Conservation (phyloP, 2,113 vertebrate genomes). For the Ursus arctos region DNA sequence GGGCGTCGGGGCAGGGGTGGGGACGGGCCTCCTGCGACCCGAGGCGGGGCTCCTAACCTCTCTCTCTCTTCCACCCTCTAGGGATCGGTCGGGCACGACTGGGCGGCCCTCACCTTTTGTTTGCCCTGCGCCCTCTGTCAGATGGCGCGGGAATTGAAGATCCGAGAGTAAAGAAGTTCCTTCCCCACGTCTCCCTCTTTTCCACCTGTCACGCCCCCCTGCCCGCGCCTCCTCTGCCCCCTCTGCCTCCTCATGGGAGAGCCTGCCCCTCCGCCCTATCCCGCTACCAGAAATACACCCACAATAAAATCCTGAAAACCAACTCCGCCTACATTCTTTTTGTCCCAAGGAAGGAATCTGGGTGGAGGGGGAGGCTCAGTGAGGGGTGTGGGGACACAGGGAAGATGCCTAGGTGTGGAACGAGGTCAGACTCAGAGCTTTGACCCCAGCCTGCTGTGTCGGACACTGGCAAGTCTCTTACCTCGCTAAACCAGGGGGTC, state of each 20-base stretch:
- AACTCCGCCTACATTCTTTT: slow-evolving; percentile 46
- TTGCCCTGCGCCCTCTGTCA: slow-evolving; percentile 83
- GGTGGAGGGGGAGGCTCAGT: slow-evolving; percentile 52
- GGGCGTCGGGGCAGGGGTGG: slow-evolving; percentile 40
- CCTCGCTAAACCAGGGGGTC: background rate
- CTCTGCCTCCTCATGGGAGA: background rate
- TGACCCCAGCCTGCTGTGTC: background rate
- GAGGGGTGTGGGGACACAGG: background rate
- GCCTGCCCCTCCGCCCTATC: background rate
- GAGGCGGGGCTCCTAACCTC: slow-evolving; percentile 62
- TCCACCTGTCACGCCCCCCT: background rate
- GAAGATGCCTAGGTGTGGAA: background rate
- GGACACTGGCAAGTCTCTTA: background rate
- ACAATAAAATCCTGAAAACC: slow-evolving; percentile 80
- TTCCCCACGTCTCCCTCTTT: background rate
- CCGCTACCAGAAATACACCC: slow-evolving; percentile 41
- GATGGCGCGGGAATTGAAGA: slow-evolving; percentile 85
- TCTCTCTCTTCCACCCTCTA: slow-evolving; percentile 51
- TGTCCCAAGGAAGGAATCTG: slow-evolving; percentile 58
- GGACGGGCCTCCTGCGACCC: background rate
- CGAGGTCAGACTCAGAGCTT: background rate
- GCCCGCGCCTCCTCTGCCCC: background rate
- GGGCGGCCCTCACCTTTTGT: slow-evolving; percentile 84
- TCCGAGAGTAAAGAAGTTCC: slow-evolving; percentile 64
- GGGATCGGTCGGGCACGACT: slow-evolving; percentile 84